Percentiles rank a stretch among this genome's conserved stretches.
phyloP scores from a whole-genome alignment of 2,888 invertebrate species.

The Ochlodes sylvanus region DNA sequence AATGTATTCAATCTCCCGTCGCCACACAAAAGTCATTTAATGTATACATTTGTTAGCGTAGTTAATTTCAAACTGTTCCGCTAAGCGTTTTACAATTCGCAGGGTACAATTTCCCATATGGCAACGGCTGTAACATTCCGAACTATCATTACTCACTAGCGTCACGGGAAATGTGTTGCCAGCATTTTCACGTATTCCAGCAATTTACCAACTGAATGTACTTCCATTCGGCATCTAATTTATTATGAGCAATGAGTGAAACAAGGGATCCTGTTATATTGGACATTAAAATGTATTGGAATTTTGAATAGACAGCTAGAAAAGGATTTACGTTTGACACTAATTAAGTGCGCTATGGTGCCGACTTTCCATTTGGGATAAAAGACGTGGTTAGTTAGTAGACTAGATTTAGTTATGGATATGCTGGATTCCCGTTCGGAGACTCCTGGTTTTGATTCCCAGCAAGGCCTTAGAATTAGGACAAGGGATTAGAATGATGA shows the following conservation, averaged over 20 bases:
- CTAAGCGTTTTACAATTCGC: slow-evolving; percentile 10
- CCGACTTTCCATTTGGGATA: too few species aligned
- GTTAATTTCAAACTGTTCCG: not conserved
- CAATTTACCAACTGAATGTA: slow-evolving; percentile 17
- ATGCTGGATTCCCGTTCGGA: too few species aligned
- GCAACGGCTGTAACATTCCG: slow-evolving; percentile 2
- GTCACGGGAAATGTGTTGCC: slow-evolving; percentile 24
- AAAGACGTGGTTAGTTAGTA: too few species aligned
- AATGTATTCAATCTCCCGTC: too few species aligned
- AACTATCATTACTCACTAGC: slow-evolving; percentile 26
- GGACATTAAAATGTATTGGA: not conserved
- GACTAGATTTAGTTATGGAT: too few species aligned
- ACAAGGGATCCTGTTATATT: not conserved
- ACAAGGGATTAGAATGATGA: too few species aligned
- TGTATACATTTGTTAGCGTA: not conserved
- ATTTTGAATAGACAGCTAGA: not conserved
- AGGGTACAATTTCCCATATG: slow-evolving; percentile 14
- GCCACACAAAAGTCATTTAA: too few species aligned
- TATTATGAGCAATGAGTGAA: slow-evolving; percentile 9
- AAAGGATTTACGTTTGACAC: not conserved
- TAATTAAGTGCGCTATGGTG: too few species aligned
- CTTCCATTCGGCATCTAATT: slow-evolving; percentile 8
- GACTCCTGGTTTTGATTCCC: too few species aligned
- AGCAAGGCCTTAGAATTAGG: too few species aligned
- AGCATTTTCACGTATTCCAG: slow-evolving; percentile 19